phyloP scores from a whole-genome alignment of 1,140 invertebrate species.

The Cydia pomonella region DNA sequence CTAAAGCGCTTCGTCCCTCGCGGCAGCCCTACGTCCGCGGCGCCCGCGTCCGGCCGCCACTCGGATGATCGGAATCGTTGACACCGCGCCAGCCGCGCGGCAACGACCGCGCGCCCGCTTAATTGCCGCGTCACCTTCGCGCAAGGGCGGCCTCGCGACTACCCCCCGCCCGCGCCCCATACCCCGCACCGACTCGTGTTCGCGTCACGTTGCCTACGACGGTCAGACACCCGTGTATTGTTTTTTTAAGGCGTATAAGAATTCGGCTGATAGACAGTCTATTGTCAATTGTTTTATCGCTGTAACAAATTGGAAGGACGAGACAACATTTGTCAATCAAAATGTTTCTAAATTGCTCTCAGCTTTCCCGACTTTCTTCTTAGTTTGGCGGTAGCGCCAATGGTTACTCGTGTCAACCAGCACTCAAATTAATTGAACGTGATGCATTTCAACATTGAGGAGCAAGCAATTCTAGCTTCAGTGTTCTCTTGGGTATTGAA shows the following conservation, averaged over 20 bases:
- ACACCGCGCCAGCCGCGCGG: slow-evolving; percentile 66
- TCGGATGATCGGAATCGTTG: slow-evolving; percentile 71
- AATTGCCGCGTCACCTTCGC: slow-evolving; percentile 74
- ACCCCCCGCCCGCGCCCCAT: slow-evolving; percentile 39
- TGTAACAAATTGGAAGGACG: not conserved
- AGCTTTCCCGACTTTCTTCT: too few species aligned
- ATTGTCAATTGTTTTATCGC: not conserved
- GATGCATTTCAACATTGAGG: not conserved
- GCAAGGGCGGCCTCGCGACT: slow-evolving; percentile 61
- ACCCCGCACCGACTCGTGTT: slow-evolving; percentile 39
- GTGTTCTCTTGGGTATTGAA: not conserved
- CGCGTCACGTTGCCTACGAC: slow-evolving; percentile 57
- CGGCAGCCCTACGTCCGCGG: slow-evolving; percentile 40
- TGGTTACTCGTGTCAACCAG: not conserved
- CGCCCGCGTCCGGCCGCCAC: slow-evolving; percentile 57
- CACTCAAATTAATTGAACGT: slow-evolving; percentile 5
- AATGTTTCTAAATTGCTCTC: too few species aligned
- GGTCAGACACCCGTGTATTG: slow-evolving; percentile 61
- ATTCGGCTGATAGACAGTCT: not conserved
- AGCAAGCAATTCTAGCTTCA: not conserved
- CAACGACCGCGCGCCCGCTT: slow-evolving; percentile 65
- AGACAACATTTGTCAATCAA: too few species aligned
- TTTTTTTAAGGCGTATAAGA: slow-evolving; percentile 34
- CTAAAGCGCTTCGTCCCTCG: not conserved
- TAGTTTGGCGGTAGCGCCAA: too few species aligned